These are phyloP conservation scores for Enteromius trimaculatus DNA, from an alignment of 2,797 vertebrate species.

Conservation along the genomic window DNA sequence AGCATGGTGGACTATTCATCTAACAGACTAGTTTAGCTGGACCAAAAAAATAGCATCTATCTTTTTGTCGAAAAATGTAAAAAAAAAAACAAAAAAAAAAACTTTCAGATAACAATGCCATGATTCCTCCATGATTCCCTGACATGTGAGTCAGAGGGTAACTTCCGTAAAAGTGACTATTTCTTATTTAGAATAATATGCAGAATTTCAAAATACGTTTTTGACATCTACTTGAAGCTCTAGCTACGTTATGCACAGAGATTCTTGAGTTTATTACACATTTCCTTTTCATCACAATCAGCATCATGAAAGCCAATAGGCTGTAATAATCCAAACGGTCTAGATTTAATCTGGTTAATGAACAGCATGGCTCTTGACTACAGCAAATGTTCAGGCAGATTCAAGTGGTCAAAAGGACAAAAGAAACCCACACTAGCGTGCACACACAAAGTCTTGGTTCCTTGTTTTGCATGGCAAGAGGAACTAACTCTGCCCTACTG, in stretches of 20 bases:
- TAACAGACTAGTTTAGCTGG: background rate
- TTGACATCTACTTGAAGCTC: background rate
- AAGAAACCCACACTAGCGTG: conserved; percentile 20
- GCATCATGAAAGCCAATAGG: conserved; percentile 49
- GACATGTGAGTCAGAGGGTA: background rate
- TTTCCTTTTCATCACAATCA: conserved; percentile 58
- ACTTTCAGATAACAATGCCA: background rate
- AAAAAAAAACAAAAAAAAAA: no score
- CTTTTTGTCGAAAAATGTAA: background rate
- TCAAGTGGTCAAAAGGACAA: conserved; percentile 62
- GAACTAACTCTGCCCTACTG: conserved; percentile 73
- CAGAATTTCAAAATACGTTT: background rate
- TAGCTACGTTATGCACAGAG: background rate
- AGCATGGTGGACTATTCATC: conserved; percentile 14
- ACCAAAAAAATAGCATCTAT: background rate
- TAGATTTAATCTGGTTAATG: conserved; percentile 67
- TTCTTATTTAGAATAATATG: background rate
- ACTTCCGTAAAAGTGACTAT: background rate
- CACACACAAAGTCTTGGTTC: conserved; percentile 64
- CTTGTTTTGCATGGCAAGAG: conserved; percentile 75
- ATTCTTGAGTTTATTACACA: conserved; percentile 48
- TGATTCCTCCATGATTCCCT: background rate
- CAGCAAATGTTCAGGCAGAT: conserved; percentile 64
- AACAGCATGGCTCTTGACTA: conserved; percentile 49
- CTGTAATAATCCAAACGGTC: conserved; percentile 45